phyloP scores from a whole-genome alignment of 2,888 invertebrate species.

The Odontomyia ornata region DNA sequence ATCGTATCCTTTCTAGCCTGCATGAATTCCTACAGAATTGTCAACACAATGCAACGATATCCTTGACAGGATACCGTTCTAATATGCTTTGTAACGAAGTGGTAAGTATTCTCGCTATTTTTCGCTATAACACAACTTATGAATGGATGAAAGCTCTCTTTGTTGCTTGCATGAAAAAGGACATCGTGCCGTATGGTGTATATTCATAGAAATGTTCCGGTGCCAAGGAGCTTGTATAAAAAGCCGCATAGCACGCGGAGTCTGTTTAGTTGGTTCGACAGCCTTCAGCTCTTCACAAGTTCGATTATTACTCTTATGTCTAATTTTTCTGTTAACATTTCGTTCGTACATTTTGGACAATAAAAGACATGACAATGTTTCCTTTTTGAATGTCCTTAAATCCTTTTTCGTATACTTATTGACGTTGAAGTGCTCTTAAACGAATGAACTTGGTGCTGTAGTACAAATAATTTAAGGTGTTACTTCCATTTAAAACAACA shows the following conservation, averaged over 20 bases:
- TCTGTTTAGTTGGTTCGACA: slow-evolving; percentile 42
- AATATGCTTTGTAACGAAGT: background rate
- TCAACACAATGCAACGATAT: background rate
- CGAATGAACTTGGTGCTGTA: slow-evolving; percentile 39
- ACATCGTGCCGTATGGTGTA: background rate
- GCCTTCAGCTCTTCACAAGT: slow-evolving; percentile 18
- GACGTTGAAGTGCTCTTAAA: slow-evolving; percentile 41
- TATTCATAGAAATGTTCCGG: background rate
- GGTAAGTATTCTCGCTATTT: slow-evolving; percentile 15
- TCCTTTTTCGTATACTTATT: background rate
- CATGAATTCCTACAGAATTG: too few species aligned
- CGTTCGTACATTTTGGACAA: slow-evolving; percentile 14
- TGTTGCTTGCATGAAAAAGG: slow-evolving; percentile 20
- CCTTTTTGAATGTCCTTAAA: background rate
- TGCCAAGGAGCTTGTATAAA: slow-evolving; percentile 26
- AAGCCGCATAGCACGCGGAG: slow-evolving; percentile 28
- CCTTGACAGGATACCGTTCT: background rate
- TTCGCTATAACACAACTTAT: slow-evolving; percentile 17
- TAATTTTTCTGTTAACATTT: slow-evolving; percentile 20
- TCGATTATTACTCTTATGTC: slow-evolving; percentile 1
- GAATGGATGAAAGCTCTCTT: slow-evolving; percentile 39
- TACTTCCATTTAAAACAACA: background rate
- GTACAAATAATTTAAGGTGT: slow-evolving; percentile 29
- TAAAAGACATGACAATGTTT: slow-evolving; percentile 27
- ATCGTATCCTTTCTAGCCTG: too few species aligned